These are phyloP conservation scores for Hafferia zeledoni DNA, from an alignment of 2,797 vertebrate genomes.

Conservation along the genomic window DNA sequence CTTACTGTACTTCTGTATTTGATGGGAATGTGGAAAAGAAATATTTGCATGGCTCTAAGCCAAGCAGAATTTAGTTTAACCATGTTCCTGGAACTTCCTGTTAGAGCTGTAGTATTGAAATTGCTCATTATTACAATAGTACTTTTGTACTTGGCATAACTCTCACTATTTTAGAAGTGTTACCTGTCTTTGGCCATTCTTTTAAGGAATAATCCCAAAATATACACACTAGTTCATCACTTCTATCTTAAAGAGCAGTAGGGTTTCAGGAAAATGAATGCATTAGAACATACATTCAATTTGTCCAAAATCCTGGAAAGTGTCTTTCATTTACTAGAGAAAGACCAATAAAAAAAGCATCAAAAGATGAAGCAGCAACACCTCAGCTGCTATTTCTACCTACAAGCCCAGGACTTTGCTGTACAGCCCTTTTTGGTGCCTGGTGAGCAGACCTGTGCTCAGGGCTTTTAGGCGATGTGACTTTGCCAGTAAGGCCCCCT, in stretches of 20 bases:
- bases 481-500: not conserved
- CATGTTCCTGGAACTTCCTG: slow-evolving; percentile 16
- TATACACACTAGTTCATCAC: not conserved
- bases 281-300: not conserved
- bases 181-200: not conserved
- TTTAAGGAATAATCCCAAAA: not conserved
- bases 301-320: not conserved
- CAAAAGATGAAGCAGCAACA: not conserved
- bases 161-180: not conserved
- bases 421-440: not conserved
- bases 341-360: not conserved
- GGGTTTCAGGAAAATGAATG: not conserved
- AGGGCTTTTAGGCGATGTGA: not conserved
- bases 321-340: not conserved
- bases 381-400: not conserved
- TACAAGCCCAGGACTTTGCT: not conserved
- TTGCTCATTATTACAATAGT: slow-evolving; percentile 5
- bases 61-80: slow-evolving; percentile 26
- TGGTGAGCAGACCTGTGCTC: not conserved
- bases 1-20: slow-evolving; percentile 29
- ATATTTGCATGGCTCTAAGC: slow-evolving; percentile 26
- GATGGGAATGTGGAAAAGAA: slow-evolving; percentile 20
- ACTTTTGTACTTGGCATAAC: slow-evolving; percentile 4
- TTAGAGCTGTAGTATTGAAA: slow-evolving; percentile 24
- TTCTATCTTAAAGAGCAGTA: not conserved